Conservation (phyloP, 2,113 vertebrate species). For the Serranochromis macrocephalus region DNA sequence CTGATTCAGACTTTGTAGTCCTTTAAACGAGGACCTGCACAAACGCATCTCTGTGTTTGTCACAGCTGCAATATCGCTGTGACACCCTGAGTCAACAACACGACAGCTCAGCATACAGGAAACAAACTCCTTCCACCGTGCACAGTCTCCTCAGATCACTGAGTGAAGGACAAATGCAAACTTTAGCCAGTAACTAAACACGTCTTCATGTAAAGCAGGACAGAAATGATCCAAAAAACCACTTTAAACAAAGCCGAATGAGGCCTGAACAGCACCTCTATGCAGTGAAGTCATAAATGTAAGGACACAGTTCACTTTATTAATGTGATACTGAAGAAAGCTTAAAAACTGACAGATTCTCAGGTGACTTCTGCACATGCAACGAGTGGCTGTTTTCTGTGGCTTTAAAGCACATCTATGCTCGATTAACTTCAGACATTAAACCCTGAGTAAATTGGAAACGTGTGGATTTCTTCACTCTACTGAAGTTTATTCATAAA, state of each 20-base stretch:
- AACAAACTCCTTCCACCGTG: background rate
- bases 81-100: background rate
- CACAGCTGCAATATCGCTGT: background rate
- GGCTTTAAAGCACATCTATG: accelerated
- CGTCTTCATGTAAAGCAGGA: too few species aligned
- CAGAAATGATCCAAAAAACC: accelerated
- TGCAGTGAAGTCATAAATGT: background rate
- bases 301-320: accelerated
- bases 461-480: background rate
- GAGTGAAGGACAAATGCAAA: background rate
- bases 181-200: background rate
- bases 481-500: background rate
- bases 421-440: background rate
- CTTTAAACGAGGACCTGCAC: background rate
- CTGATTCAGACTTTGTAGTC: background rate
- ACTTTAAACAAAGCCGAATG: background rate
- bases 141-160: background rate
- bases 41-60: background rate
- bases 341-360: background rate
- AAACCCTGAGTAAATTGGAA: accelerated
- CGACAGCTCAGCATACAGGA: background rate
- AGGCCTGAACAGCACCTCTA: background rate
- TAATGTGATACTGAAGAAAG: background rate
- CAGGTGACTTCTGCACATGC: background rate
- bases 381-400: background rate